phyloP scores from a whole-genome alignment of 2,113 vertebrate species.

The Smithornis capensis region DNA sequence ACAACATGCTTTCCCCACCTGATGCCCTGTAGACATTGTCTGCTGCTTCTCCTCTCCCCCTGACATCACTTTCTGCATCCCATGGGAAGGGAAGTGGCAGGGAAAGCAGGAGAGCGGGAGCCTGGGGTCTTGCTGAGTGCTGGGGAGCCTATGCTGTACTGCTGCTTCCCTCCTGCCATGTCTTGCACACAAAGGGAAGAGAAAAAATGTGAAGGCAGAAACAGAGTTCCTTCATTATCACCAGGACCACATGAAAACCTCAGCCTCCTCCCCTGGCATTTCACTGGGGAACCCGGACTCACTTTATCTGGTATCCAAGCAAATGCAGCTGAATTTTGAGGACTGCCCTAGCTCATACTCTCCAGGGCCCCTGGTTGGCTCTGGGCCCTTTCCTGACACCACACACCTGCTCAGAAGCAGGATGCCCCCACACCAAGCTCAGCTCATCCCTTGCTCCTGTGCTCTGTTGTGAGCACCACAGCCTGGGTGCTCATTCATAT shows the following conservation, averaged over 20 bases:
- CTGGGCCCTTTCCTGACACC: not conserved
- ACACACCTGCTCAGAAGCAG: not conserved
- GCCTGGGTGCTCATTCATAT: accelerated
- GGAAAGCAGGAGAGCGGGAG: not conserved
- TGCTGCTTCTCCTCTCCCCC: not conserved
- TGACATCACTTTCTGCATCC: not conserved
- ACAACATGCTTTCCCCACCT: not conserved
- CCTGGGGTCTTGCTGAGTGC: not conserved
- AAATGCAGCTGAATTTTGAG: not conserved
- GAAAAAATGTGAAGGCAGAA: not conserved
- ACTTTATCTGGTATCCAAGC: not conserved
- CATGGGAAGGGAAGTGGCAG: not conserved
- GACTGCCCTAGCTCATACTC: not conserved
- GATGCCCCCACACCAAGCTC: accelerated
- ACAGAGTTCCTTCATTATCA: not conserved
- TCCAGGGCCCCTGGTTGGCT: not conserved
- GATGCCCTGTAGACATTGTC: accelerated
- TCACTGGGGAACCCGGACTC: not conserved
- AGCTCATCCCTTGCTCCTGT: accelerated
- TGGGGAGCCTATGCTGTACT: not conserved
- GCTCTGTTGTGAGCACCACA: not conserved
- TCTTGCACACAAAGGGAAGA: not conserved
- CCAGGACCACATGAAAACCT: not conserved
- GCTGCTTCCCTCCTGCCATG: not conserved
- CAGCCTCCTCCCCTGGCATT: not conserved